These are phyloP conservation scores for Habrosyne pyritoides DNA, from an alignment of 2,888 invertebrate genomes.

Conservation along the genomic window DNA sequence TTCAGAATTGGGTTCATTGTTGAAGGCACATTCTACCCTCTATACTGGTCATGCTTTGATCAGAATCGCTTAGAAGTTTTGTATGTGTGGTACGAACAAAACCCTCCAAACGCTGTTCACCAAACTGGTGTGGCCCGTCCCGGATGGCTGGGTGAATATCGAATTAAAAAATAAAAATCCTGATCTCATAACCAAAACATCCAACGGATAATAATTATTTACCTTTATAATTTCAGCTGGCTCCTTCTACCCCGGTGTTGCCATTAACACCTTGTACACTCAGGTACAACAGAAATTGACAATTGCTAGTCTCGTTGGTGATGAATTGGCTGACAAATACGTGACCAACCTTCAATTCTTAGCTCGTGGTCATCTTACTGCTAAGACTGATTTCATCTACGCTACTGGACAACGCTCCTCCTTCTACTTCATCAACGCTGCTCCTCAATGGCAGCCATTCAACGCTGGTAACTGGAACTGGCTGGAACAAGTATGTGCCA, in stretches of 20 bases:
- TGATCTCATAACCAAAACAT: neutral
- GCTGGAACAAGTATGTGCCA: slow-evolving; percentile 65
- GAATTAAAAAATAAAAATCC: slow-evolving; percentile 6
- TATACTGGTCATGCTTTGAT: slow-evolving; percentile 83
- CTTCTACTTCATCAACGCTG: slow-evolving; percentile 86
- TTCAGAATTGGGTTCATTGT: slow-evolving; percentile 80
- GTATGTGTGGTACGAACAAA: slow-evolving; percentile 79
- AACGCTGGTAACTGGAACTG: slow-evolving; percentile 85
- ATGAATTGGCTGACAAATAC: slow-evolving; percentile 67
- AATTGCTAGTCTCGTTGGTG: slow-evolving; percentile 57
- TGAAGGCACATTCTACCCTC: slow-evolving; percentile 67
- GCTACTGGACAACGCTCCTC: slow-evolving; percentile 83
- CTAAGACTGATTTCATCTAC: slow-evolving; percentile 85
- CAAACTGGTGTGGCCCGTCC: slow-evolving; percentile 77
- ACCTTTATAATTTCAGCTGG: slow-evolving; percentile 56
- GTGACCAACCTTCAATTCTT: slow-evolving; percentile 72
- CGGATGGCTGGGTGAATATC: slow-evolving; percentile 62
- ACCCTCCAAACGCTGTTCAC: slow-evolving; percentile 68
- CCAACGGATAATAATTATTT: neutral
- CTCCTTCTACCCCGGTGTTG: slow-evolving; percentile 73
- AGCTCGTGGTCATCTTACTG: slow-evolving; percentile 85
- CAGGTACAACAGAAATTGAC: slow-evolving; percentile 60
- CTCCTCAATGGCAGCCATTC: slow-evolving; percentile 87
- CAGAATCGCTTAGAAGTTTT: slow-evolving; percentile 71
- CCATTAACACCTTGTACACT: slow-evolving; percentile 65